Evolutionary conservation across 2,113 vertebrate genomes (phyloP).

Genomic region (Bombycilla garrulus): DNA sequence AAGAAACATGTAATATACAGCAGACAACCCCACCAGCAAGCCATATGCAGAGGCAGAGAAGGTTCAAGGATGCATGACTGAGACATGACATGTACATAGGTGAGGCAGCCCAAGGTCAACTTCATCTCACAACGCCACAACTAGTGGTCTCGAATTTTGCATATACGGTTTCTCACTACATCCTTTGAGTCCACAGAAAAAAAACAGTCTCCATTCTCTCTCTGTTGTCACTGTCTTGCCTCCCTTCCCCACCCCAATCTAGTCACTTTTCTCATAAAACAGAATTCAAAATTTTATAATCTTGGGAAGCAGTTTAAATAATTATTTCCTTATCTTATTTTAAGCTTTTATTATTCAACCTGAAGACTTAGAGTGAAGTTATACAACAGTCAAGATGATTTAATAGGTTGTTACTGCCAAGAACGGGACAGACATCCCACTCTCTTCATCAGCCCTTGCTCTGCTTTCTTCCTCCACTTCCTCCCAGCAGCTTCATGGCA

Average conservation of each 20-base stretch:
- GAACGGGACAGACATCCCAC: conserved; percentile 50
- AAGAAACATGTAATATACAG: background rate
- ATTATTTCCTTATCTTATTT: conserved; percentile 47
- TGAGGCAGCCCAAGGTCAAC: background rate
- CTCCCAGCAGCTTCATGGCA: background rate
- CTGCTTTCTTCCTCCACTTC: conserved; percentile 21
- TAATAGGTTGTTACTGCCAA: conserved; percentile 55
- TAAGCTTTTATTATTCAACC: conserved; percentile 25
- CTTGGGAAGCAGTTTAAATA: conserved; percentile 3
- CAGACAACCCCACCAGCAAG: background rate
- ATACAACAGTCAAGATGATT: conserved; percentile 58
- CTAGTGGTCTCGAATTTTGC: background rate
- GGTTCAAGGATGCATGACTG: background rate
- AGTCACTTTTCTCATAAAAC: background rate
- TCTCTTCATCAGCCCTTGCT: conserved; percentile 31
- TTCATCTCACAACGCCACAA: background rate
- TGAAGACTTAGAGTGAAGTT: conserved; percentile 44
- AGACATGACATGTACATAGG: background rate
- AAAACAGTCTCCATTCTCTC: background rate
- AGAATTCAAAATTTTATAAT: background rate
- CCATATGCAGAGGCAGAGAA: background rate
- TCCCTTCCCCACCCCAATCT: too few species aligned
- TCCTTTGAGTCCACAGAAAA: background rate
- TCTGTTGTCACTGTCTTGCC: background rate
- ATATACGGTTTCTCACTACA: accelerated